Percentiles rank a stretch among this genome's conserved stretches.
Evolutionary conservation across 2,113 vertebrate species (phyloP).

Genomic region (Lepisosteus osseus): DNA sequence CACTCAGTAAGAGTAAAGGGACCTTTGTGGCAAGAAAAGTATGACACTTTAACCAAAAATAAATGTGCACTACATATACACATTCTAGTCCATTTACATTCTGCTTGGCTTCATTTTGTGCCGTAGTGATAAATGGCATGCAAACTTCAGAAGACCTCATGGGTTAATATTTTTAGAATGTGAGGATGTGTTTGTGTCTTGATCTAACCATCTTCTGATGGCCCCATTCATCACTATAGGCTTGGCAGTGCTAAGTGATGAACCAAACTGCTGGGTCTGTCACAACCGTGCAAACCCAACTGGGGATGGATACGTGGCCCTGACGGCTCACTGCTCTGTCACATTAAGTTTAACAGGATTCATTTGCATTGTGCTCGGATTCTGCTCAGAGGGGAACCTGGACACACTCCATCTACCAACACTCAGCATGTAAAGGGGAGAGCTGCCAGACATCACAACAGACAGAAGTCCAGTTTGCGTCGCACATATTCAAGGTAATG

Average conservation of each 20-base stretch:
- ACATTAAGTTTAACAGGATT: conserved; percentile 31
- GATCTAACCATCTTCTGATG: conserved; percentile 15
- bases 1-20: too few relatives aligned
- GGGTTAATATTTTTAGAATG: too few relatives aligned
- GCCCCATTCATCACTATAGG: conserved; percentile 32
- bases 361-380: conserved; percentile 9
- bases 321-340: conserved; percentile 27
- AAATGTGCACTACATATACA: too few relatives aligned
- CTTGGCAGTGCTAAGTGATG: not conserved
- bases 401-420: conserved; percentile 38
- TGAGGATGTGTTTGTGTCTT: not conserved
- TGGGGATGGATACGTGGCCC: not conserved
- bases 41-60: too few relatives aligned
- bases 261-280: conserved; percentile 18
- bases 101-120: too few relatives aligned
- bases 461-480: not conserved
- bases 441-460: conserved; percentile 28
- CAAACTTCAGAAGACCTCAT: too few relatives aligned
- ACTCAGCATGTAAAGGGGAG: conserved; percentile 32
- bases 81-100: too few relatives aligned
- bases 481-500: not conserved
- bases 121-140: too few relatives aligned
- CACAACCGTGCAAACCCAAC: conserved; percentile 12
- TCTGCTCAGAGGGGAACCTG: conserved; percentile 8
- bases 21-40: too few relatives aligned